Evolutionary conservation across 2,888 invertebrate species (phyloP).

Genomic region (Drosophila austrosaltans): DNA sequence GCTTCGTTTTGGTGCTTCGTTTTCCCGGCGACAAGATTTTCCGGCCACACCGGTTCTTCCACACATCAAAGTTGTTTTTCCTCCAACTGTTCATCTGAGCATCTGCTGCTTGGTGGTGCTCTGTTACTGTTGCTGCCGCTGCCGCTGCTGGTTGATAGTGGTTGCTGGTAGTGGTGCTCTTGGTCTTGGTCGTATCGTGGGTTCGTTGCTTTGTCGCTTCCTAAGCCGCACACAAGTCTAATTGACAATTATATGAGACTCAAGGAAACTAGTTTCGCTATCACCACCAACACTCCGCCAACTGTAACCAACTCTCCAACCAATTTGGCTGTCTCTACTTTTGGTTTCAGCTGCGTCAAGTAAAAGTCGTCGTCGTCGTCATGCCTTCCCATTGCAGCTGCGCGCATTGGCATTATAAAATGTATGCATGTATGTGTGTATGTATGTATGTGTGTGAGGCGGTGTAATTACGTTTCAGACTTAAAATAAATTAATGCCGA

Average conservation of each 20-base stretch:
- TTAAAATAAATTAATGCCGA: slow-evolving; percentile 64
- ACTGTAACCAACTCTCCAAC: slow-evolving; percentile 35
- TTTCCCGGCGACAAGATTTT: slow-evolving; percentile 76
- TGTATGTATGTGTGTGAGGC: slow-evolving; percentile 38
- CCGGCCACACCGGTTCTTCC: slow-evolving; percentile 70
- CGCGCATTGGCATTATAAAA: slow-evolving; percentile 69
- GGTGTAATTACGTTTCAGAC: slow-evolving; percentile 58
- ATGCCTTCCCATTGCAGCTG: slow-evolving; percentile 52
- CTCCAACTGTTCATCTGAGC: slow-evolving; percentile 29
- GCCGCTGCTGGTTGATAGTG: not conserved
- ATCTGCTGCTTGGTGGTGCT: not conserved
- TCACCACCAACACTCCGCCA: slow-evolving; percentile 32
- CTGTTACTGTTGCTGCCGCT: not conserved
- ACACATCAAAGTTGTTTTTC: slow-evolving; percentile 42
- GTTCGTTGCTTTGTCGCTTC: slow-evolving; percentile 57
- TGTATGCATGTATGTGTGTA: slow-evolving; percentile 13
- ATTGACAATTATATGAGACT: slow-evolving; percentile 67
- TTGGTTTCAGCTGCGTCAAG: slow-evolving; percentile 69
- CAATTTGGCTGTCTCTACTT: slow-evolving; percentile 61
- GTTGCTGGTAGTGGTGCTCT: not conserved
- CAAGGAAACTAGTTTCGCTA: slow-evolving; percentile 60
- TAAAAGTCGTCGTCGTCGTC: slow-evolving; percentile 61
- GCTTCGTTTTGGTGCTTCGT: slow-evolving; percentile 49
- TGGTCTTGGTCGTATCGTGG: slow-evolving; percentile 21
- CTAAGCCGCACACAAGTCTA: slow-evolving; percentile 57